Percentiles rank a stretch among this genome's conserved stretches.
Evolutionary conservation across 2,113 vertebrate genomes (phyloP).

Genomic region (Xiphorhynchus elegans): DNA sequence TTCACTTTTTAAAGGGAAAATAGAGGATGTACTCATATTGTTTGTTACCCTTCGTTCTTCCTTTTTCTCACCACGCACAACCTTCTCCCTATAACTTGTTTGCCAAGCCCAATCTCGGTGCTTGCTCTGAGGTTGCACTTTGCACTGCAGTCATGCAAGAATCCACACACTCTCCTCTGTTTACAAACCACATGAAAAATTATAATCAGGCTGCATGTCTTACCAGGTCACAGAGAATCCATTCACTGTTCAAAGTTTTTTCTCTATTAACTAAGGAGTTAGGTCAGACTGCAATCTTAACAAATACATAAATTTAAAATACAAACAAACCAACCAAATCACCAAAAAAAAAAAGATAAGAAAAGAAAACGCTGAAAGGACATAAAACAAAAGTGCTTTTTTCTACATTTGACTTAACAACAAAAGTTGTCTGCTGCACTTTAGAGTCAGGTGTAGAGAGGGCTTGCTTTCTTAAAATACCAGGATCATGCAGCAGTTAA

Average conservation of each 20-base stretch:
- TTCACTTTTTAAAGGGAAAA: neutral
- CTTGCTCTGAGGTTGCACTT: neutral
- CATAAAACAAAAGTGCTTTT: accelerated
- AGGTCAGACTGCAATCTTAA: neutral
- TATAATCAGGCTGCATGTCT: neutral
- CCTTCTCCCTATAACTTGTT: neutral
- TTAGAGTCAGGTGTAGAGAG: neutral
- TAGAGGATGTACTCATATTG: too few relatives aligned
- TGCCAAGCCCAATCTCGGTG: neutral
- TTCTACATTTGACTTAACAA: neutral
- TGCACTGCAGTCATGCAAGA: neutral
- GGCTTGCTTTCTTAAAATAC: neutral
- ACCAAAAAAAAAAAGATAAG: neutral
- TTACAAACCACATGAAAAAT: neutral
- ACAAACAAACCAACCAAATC: neutral
- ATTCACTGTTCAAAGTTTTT: neutral
- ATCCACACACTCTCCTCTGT: neutral
- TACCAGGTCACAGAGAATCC: neutral
- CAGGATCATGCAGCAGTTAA: neutral
- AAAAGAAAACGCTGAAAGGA: neutral
- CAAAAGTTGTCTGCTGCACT: neutral
- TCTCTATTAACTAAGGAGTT: neutral
- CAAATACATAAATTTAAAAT: neutral
- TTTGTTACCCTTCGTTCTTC: neutral
- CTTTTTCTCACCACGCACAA: neutral